Conservation (phyloP, 1,140 invertebrate genomes). For the Dendroctonus valens region DNA sequence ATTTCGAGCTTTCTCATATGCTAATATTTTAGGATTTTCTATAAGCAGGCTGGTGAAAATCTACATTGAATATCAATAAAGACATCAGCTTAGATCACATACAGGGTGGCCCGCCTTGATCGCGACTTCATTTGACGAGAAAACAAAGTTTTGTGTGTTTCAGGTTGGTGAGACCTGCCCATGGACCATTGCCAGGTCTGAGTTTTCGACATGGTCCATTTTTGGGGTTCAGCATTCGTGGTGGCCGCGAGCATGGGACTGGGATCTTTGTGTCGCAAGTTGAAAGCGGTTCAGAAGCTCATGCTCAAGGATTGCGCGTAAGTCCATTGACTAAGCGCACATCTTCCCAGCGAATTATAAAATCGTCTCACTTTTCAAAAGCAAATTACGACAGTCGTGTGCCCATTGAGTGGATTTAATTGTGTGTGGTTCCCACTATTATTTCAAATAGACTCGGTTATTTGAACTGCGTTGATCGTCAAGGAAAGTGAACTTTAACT, state of each 20-base stretch:
- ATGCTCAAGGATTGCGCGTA: conserved; percentile 82
- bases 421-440: conserved; percentile 9
- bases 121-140: too few relatives aligned
- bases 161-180: conserved; percentile 51
- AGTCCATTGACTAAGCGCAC: conserved; percentile 42
- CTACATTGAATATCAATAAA: too few relatives aligned
- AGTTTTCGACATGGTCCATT: conserved; percentile 56
- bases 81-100: too few relatives aligned
- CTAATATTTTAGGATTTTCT: too few relatives aligned
- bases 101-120: too few relatives aligned
- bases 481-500: conserved; percentile 28
- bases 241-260: conserved; percentile 86
- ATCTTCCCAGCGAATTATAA: conserved; percentile 13
- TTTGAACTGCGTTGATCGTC: conserved; percentile 1
- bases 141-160: conserved; percentile 1
- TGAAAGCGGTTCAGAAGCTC: conserved; percentile 79
- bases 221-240: conserved; percentile 86
- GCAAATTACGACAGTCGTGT: conserved; percentile 17
- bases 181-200: conserved; percentile 46
- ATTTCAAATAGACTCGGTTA: neutral
- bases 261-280: conserved; percentile 91
- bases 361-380: neutral
- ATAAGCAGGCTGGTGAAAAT: too few relatives aligned
- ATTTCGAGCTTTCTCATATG: too few relatives aligned
- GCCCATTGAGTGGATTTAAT: conserved; percentile 16